Conservation (phyloP, 2,797 vertebrate genomes). For the Lacerta agilis region DNA sequence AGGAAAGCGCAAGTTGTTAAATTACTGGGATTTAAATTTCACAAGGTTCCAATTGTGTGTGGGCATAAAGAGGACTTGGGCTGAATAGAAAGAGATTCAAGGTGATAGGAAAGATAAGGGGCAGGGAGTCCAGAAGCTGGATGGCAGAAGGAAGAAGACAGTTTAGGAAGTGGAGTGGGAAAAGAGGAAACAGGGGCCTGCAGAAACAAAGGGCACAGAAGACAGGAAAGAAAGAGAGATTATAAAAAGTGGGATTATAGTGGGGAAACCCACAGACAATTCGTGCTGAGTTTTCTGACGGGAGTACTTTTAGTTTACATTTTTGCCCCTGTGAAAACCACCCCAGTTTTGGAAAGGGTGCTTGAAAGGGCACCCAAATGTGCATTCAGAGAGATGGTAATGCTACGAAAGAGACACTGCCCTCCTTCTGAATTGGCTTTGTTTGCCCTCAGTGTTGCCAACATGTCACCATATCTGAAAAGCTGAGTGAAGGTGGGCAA, state of each 20-base stretch:
- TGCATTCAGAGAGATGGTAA: neutral
- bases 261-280: neutral
- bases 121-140: neutral
- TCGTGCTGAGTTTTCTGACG: neutral
- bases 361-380: neutral
- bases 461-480: neutral
- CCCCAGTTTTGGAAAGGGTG: neutral
- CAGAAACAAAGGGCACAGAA: no score
- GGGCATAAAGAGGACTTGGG: neutral
- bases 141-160: neutral
- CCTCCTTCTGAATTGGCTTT: neutral
- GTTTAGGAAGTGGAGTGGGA: neutral
- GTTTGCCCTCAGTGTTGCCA: neutral
- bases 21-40: neutral
- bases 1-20: neutral
- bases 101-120: neutral
- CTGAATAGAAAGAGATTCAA: neutral
- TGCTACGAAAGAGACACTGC: neutral
- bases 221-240: neutral
- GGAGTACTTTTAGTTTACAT: neutral
- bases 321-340: neutral
- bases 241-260: neutral
- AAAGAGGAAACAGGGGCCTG: neutral
- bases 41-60: neutral
- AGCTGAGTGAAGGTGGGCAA: neutral